Evolutionary conservation across 2,888 invertebrate species (phyloP).

Genomic region (Nephrotoma appendiculata): DNA sequence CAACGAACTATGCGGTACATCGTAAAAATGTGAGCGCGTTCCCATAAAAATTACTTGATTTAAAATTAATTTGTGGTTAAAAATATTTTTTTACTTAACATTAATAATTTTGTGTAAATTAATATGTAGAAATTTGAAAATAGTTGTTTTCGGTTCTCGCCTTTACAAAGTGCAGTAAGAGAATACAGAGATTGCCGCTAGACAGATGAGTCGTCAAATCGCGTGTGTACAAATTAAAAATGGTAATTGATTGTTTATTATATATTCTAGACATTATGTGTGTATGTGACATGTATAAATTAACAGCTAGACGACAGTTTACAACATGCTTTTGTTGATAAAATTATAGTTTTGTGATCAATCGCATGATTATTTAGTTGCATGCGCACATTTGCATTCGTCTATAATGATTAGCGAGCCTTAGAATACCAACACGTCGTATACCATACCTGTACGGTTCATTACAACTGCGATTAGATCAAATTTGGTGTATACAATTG

Average conservation of each 20-base stretch:
- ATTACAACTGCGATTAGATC: no score
- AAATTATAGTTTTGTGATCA: background rate
- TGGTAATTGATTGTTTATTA: background rate
- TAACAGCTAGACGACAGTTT: background rate
- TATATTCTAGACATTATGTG: background rate
- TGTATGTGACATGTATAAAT: background rate
- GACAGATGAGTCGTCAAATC: background rate
- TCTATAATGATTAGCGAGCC: no score
- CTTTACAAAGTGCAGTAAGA: background rate
- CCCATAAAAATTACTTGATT: background rate
- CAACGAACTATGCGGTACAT: background rate
- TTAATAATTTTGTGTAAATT: background rate
- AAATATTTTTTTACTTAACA: background rate
- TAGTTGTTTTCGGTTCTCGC: background rate
- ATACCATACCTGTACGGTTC: no score
- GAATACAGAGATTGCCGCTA: background rate
- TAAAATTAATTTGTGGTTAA: background rate
- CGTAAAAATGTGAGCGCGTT: background rate
- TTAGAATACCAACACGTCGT: no score
- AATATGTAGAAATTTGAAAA: background rate
- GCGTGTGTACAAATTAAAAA: background rate
- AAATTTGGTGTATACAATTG: no score
- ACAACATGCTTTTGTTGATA: background rate
- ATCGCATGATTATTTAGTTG: background rate
- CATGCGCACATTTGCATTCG: no score